Evolutionary conservation across 2,113 vertebrate genomes (phyloP).

Genomic region (Amazona vittata): DNA sequence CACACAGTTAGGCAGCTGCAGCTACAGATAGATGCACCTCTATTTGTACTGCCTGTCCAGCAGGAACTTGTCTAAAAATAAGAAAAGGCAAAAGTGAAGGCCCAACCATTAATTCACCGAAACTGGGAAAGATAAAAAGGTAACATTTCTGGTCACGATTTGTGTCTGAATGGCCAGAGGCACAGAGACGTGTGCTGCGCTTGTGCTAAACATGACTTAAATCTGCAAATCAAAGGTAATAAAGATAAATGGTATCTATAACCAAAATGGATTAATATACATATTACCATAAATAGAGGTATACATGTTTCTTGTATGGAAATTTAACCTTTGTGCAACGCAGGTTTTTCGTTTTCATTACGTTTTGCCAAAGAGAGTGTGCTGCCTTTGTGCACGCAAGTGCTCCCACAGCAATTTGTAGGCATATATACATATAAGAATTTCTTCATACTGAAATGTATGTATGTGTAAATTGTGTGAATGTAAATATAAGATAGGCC

Average conservation of each 20-base stretch:
- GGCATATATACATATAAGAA: not conserved
- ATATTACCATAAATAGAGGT: not conserved
- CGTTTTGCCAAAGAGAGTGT: not conserved
- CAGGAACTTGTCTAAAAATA: slow-evolving; percentile 2
- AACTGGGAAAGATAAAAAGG: not conserved
- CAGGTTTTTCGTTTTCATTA: not conserved
- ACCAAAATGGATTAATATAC: not conserved
- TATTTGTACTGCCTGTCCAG: not conserved
- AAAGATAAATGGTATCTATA: not conserved
- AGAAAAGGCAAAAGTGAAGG: not conserved
- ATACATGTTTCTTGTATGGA: not conserved
- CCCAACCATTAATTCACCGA: not conserved
- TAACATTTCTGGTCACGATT: not conserved
- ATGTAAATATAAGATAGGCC: slow-evolving; percentile 64
- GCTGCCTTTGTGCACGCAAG: not conserved
- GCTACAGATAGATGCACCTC: not conserved
- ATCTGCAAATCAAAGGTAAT: not conserved
- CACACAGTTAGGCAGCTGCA: not conserved
- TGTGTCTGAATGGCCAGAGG: not conserved
- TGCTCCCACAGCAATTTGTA: not conserved
- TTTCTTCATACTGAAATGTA: slow-evolving; percentile 2
- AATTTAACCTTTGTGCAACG: not conserved
- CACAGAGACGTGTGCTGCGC: not conserved
- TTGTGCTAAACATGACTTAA: not conserved
- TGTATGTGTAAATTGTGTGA: slow-evolving; percentile 55